A percentile compares a stretch with the other conserved stretches of the same genome.
Evolutionary conservation across 2,888 invertebrate species (phyloP).

Genomic region (Gryllus longicercus): DNA sequence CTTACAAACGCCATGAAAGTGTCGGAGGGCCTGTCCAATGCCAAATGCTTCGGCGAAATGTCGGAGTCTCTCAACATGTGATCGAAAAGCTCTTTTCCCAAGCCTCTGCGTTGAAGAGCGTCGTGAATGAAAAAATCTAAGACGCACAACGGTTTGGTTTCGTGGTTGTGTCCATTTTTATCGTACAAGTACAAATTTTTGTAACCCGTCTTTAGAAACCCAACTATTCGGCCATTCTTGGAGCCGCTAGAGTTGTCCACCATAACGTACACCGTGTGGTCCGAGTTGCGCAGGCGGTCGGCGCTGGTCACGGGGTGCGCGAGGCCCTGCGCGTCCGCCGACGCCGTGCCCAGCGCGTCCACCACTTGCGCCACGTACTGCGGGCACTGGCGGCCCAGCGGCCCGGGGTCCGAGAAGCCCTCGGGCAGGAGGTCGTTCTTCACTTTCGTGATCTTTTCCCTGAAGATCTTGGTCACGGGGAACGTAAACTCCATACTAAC

Average conservation of each 20-base stretch:
- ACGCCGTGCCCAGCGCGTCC: not conserved
- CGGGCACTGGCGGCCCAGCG: not conserved
- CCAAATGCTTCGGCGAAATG: not conserved
- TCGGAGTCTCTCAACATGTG: not conserved
- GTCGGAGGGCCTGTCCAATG: not conserved
- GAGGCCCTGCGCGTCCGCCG: not conserved
- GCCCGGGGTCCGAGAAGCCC: not conserved
- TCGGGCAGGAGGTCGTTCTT: not conserved
- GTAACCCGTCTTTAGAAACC: not conserved
- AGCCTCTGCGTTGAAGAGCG: not conserved
- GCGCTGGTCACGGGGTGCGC: not conserved
- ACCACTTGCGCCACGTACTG: not conserved
- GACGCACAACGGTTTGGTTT: conserved; percentile 7
- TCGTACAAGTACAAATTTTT: not conserved
- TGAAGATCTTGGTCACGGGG: not conserved
- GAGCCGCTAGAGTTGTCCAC: not conserved
- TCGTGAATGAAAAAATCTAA: not conserved
- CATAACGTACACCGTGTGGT: not conserved
- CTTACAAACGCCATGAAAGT: not conserved
- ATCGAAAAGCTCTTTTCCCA: not conserved
- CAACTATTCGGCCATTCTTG: not conserved
- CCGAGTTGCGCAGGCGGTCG: not conserved
- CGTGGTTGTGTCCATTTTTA: not conserved
- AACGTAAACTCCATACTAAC: not conserved
- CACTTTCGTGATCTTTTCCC: not conserved